Base-by-base conservation (phyloP, 2,888 invertebrate genomes). In the Calameuta idolon region DNA sequence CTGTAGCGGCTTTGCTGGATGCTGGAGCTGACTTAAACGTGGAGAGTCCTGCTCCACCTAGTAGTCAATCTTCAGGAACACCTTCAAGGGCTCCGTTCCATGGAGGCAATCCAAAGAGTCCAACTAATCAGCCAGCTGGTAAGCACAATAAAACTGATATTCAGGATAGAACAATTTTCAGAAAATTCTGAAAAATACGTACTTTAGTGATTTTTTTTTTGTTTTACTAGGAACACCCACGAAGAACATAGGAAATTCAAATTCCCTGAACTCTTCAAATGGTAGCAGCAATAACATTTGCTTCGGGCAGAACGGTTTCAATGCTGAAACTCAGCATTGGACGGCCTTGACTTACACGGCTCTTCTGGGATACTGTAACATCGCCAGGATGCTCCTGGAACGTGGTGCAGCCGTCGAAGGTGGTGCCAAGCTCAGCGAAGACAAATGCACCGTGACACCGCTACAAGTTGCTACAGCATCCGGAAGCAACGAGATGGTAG, bases 261-360 rank as follows among this genome's bases (percentile, higher is more conserved):
- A 77, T 11, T 76, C 80, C 1, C 80, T 81, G n/a, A 75, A 69
- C 69, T 83, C 81, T 12, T 55, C 81, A 4, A 78, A 75, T 69
- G 77, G 78, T 73, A 75, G 75, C 37, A 71, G 77, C 23, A 81
- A 74, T 31, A 81, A 76, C 55, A 76, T 77, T 11, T 85, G 76
- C 69, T 83, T 78, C 69, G 78, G 75, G 2, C 86, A 88, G 68
- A 83, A 80, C 35, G 86, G 86, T 5, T 89, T 87, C 76, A 90
- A 90, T 80, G 92, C 94, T 76, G 96, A 96, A 87, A 95, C 94
- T 0, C 95, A 95, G 84, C 94, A 95, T 86, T 98, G 98, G 98
- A 98, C 98, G 0, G 97, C 98, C 0, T 92, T 98, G 30, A 97
- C 97, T 68, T 98, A 97, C 91, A 96, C 97, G 1, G 95, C 95